These are phyloP conservation scores for Nymphalis c-album DNA, from an alignment of 2,888 invertebrate genomes.

Conservation along the genomic window DNA sequence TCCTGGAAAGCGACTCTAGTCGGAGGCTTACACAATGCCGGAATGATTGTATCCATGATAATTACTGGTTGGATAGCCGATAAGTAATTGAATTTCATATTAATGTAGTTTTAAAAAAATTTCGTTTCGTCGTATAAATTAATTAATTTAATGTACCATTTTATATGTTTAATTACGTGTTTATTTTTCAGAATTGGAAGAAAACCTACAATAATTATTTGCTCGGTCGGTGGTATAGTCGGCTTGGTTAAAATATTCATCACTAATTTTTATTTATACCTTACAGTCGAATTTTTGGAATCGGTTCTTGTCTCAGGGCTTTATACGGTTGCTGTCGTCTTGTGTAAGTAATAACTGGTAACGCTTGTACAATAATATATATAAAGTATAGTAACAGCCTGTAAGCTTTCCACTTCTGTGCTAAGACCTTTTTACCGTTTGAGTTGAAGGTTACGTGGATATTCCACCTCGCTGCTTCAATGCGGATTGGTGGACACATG, in stretches of 20 bases:
- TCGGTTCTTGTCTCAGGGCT: slow-evolving; percentile 63
- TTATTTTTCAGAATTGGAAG: slow-evolving; percentile 60
- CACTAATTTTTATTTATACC: slow-evolving; percentile 56
- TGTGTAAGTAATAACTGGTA: slow-evolving; percentile 52
- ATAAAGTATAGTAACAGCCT: no score
- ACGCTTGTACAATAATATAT: no score
- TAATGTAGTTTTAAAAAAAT: background rate
- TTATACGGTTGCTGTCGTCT: slow-evolving; percentile 64
- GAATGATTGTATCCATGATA: slow-evolving; percentile 83
- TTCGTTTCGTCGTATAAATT: no score
- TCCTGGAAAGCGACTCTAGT: slow-evolving; percentile 78
- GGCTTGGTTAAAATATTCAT: slow-evolving; percentile 62
- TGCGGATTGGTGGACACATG: no score
- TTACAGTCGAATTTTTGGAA: slow-evolving; percentile 63
- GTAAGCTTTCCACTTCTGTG: no score
- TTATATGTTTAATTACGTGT: background rate
- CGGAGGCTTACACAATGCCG: slow-evolving; percentile 83
- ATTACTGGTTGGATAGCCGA: slow-evolving; percentile 84
- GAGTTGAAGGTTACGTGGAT: no score
- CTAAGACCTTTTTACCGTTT: no score
- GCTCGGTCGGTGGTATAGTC: slow-evolving; percentile 59
- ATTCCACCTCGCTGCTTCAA: no score
- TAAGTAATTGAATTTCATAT: slow-evolving; percentile 53
- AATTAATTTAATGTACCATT: no score
- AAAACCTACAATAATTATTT: slow-evolving; percentile 62